Conservation (phyloP, 2,888 invertebrate genomes). For the Desoria tigrina region DNA sequence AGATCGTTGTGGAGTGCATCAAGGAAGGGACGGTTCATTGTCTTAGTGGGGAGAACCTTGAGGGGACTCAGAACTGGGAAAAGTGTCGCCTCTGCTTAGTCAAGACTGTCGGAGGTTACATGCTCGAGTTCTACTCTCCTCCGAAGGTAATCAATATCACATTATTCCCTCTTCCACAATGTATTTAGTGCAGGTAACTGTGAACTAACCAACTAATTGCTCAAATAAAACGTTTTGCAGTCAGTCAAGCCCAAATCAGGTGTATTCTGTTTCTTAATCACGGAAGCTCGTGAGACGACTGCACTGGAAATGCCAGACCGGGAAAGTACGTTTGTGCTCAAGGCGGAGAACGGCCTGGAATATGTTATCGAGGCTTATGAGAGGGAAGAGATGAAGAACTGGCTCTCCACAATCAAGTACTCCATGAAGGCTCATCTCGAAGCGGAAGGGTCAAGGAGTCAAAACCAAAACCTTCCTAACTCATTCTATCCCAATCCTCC, state of each 20-base stretch:
- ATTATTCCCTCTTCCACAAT: neutral
- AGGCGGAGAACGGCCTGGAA: conserved; percentile 90
- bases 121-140: conserved; percentile 93
- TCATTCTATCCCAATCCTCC: conserved; percentile 40
- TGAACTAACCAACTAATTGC: neutral
- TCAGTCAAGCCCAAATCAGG: conserved; percentile 77
- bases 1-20: conserved; percentile 88
- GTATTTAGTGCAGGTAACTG: no score
- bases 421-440: conserved; percentile 43
- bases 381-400: conserved; percentile 86
- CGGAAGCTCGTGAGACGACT: conserved; percentile 91
- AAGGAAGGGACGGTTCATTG: conserved; percentile 87
- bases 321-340: conserved; percentile 93
- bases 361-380: conserved; percentile 92
- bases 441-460: conserved; percentile 31
- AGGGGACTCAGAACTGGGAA: conserved; percentile 90
- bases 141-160: conserved; percentile 66
- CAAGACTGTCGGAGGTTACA: conserved; percentile 89
- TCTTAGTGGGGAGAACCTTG: conserved; percentile 85
- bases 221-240: conserved; percentile 58
- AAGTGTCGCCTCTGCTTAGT: conserved; percentile 86
- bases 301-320: conserved; percentile 96
- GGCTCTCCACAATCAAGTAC: conserved; percentile 83
- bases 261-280: conserved; percentile 91
- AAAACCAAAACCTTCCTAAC: conserved; percentile 27